These are phyloP conservation scores for Montipora foliosa DNA, from an alignment of 64 coral and sea anemone species.

Conservation along the genomic window DNA sequence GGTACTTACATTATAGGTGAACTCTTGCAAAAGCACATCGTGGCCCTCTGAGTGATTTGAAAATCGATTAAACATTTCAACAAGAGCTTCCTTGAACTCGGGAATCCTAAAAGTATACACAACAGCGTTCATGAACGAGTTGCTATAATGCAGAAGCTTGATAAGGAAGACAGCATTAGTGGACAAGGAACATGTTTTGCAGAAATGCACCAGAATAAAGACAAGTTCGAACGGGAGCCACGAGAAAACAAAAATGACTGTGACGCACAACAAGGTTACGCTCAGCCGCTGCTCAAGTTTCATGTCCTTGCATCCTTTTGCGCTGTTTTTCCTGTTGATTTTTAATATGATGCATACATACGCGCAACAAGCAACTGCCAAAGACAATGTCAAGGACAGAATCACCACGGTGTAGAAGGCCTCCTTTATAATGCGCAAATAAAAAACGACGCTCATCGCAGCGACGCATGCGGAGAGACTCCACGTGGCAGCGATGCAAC, in stretches of 20 bases:
- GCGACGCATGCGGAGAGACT: constrained; percentile 7
- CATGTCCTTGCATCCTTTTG: constrained; percentile 16
- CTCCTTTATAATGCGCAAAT: constrained; percentile 20
- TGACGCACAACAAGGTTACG: constrained; percentile 41
- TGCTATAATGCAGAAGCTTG: constrained; percentile 68
- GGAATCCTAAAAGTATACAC: constrained; percentile 67
- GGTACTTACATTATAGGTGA: not conserved
- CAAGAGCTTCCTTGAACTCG: constrained; percentile 55
- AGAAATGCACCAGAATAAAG: constrained; percentile 60
- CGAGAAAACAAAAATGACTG: constrained; percentile 26
- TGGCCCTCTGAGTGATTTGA: not conserved
- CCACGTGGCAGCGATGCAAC: constrained; percentile 45
- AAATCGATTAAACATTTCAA: not conserved
- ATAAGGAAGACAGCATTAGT: constrained; percentile 22
- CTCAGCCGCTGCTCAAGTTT: constrained; percentile 41
- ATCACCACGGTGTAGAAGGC: constrained; percentile 42
- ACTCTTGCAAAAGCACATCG: constrained; percentile 18
- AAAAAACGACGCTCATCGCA: constrained; percentile 2
- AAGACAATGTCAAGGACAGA: constrained; percentile 31
- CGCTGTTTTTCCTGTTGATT: constrained; percentile 39
- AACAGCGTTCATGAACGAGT: constrained; percentile 59
- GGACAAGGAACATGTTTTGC: constrained; percentile 25
- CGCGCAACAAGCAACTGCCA: not conserved
- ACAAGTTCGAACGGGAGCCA: constrained; percentile 72
- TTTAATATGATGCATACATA: constrained; percentile 23